Base-by-base conservation (phyloP, 2,888 invertebrate species). In the Beris chalybata region DNA sequence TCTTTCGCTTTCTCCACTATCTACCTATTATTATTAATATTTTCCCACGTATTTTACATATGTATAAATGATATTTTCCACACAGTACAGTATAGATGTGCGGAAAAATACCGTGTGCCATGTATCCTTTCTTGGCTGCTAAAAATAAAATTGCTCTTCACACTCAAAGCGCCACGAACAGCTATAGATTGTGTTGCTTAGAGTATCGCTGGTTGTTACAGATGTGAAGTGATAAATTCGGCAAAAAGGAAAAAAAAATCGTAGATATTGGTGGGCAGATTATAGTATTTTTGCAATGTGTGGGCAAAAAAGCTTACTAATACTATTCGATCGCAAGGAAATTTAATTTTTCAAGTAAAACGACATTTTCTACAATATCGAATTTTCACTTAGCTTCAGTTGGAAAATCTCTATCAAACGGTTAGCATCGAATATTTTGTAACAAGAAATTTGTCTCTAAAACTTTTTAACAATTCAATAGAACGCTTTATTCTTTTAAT, bases 81-180 rank as follows among this genome's bases (percentile, higher is more conserved):
- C 9, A 38, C 7, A 38, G 1, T 22, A 22, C 22, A 22, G 3
- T 22, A 22, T 22, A 38, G 5, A 38, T 38, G 9, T 38, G 38
- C 9, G 9, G 38, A 5, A 38, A 38, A 38, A 45, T 65, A 66
- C 48, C 69, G 70, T 68, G 69, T 71, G 70, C 79, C 82, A 79
- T 82, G 84, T 61, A 61, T 82, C 85, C 85, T 85, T 85, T 85
- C 85, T 85, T 85, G 85, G 85, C 82, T 68, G 32, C 73, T 71
- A 81, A 69, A 69, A 66, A 68, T 68, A 68, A 47, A 45, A 52
- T 13, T 59, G 29, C 31, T 38, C 22, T 22, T 3, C 22, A 22
- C 22, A 22, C 22, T 22, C 22, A 22, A 22, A 22, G 22, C 22
- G 22, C 22, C 22, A 38, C 38, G 38, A 38, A 7, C 38, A 38